Base-by-base conservation (phyloP, 53 echinoderm and acorn worm species). In the Zoroaster sp. region DNA sequence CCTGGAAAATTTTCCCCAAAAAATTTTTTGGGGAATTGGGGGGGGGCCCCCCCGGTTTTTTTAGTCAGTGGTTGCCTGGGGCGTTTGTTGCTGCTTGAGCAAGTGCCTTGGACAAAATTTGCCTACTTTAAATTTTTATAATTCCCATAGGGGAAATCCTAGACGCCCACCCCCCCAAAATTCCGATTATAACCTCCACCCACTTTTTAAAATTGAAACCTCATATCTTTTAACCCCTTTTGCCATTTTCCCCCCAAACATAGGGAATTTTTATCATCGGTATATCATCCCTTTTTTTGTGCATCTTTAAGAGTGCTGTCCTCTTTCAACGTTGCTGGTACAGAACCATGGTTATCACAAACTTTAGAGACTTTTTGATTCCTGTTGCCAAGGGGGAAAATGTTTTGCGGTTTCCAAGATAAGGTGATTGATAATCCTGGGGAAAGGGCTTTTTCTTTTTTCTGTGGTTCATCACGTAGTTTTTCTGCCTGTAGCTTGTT, bases 311-410 rank as follows among this genome's bases (percentile, higher is more conserved):
- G 45, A 97, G 53, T 20, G 75, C 31, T 17, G 95, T 95, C 95
- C 95, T 40, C 95, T 88, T 66, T 97, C 95, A 21, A 97, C 4
- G 98, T 97, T 42, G 85, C 67, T 97, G 98, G 71, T 97, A 97
- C 10, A 97, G 73, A 20, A 94, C 95, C 38, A 39, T 97, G 98
- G 36, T 91, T 83, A 38, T 97, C 95, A 66, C 94, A 94, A 1
- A 92, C 30, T 7, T 47, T 2, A 10, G 94, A 76, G 21, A 92
- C 55, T 17, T 92, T 37, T 10, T 28, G 95, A 78, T 79, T 97
- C 95, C 38, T 75, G 46, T 10, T 81, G 20, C 95, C 98, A n/a
- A 97, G 47, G 92, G 63, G 11, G 72, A 20, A 38, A 92, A 21
- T 15, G 83, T 94, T 72, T 97, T 80, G 83, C 3, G 98, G 95